Percentiles rank a stretch among this genome's conserved stretches.
These are phyloP conservation scores for Julus scandinavius DNA, from an alignment of 2,888 invertebrate species.

Conservation along the genomic window DNA sequence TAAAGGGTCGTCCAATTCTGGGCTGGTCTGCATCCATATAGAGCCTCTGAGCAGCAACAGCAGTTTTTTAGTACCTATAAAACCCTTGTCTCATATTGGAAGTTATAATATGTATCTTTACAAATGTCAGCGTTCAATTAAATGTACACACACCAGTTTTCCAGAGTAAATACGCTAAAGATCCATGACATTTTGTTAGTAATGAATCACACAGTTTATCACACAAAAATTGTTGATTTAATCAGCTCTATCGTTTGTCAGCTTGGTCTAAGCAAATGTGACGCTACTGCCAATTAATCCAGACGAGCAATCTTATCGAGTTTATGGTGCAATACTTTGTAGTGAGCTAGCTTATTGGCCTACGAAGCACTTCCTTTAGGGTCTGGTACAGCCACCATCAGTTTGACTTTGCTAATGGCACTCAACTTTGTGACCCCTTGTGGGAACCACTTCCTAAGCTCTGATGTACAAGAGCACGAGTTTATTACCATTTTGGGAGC, in stretches of 20 bases:
- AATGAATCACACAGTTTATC: neutral
- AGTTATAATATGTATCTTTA: neutral
- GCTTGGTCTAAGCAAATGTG: neutral
- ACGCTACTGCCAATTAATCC: neutral
- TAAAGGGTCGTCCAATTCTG: too few species aligned
- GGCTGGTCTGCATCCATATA: too few species aligned
- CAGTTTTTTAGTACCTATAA: neutral
- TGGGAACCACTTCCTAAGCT: neutral
- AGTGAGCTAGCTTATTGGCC: constrained; percentile 16
- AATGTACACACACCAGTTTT: neutral
- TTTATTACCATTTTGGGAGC: neutral
- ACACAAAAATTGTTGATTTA: neutral
- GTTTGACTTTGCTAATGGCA: neutral
- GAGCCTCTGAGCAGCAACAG: too few species aligned
- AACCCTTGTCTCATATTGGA: neutral
- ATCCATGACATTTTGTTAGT: neutral
- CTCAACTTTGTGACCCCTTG: neutral
- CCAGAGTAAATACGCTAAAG: neutral
- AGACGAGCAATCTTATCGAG: neutral
- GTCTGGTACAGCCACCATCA: neutral
- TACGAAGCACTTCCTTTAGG: neutral
- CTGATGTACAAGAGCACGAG: neutral
- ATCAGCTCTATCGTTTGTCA: neutral
- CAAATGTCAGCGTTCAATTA: neutral
- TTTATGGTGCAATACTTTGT: neutral